Evolutionary conservation across 2,797 vertebrate genomes (phyloP), one percentile per base, ranked within the genome.

Genomic region (Hipposideros larvatus): DNA sequence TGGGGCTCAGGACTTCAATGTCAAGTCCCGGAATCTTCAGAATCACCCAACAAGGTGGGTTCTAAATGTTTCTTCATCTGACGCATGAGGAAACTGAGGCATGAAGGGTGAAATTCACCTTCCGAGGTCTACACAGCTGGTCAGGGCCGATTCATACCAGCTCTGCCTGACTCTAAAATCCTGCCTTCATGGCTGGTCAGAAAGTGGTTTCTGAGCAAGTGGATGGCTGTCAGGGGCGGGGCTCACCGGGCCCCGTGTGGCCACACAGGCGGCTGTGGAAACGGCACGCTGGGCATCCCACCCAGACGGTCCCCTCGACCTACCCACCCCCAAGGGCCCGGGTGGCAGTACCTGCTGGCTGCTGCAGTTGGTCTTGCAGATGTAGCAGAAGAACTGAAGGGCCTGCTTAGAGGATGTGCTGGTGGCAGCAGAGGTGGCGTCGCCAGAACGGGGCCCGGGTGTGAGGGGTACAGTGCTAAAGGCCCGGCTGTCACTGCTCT

Each of bases 311-410:
- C 59, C 83, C 19, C 63, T 2, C 0, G 28, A 24, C 61, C 34
- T 11, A 13, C 37, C 43, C 4, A 22, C n/a, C 21, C 19, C 31
- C 74, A 71, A 11, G 83, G 57, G n/a, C 51, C 21, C 0, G 0
- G 48, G 57, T 0, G 14, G 28, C 57, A 22, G 96, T 98, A 99
- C 99, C 98, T 99, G 99, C 98, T 99, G 99, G 98, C 99, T 99
- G 97, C 98, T 98, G 98, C 99, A 99, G 97, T 99, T 99, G 88
- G 99, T 99, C 98, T 99, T 99, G 98, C 99, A 99, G 97, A 99
- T 99, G 18, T 99, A 99, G 98, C 99, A 99, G 98, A 99, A 99
- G 98, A 99, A 99, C 97, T 99, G 99, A 96, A 99, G 99, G 77
- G 97, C 91, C 0, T 98, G 98, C 31, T 99, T 99, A 0, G 98